phyloP scores from a whole-genome alignment of 2,888 invertebrate genomes.

The Brachyptera risi region DNA sequence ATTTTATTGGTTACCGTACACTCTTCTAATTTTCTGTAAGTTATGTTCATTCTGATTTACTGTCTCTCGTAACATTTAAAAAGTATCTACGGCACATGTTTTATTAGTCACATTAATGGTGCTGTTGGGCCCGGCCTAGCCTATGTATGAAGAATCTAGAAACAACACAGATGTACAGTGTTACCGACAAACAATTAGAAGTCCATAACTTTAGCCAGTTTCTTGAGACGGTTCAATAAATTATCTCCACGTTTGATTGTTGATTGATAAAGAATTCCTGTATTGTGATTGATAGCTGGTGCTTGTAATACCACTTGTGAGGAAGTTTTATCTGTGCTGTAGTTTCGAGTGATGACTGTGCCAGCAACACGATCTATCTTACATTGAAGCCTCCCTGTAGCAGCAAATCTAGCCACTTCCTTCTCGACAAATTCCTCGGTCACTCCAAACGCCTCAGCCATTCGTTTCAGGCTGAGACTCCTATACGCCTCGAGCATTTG shows the following conservation, averaged over 20 bases:
- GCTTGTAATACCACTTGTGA: conserved; percentile 38
- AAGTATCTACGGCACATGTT: no score
- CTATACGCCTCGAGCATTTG: conserved; percentile 95
- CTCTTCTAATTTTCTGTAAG: no score
- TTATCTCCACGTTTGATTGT: conserved; percentile 98
- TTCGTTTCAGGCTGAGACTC: conserved; percentile 91
- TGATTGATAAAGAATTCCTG: conserved; percentile 80
- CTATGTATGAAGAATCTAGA: no score
- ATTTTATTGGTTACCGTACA: no score
- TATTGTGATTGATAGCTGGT: conserved; percentile 47
- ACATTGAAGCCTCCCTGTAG: conserved; percentile 91
- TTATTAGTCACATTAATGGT: no score
- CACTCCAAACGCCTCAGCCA: conserved; percentile 95
- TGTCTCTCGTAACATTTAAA: no score
- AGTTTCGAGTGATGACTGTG: conserved; percentile 77
- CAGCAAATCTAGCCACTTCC: conserved; percentile 73
- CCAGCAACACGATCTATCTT: conserved; percentile 96
- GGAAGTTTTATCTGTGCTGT: background rate
- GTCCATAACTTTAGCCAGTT: conserved; percentile 97
- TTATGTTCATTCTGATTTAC: no score
- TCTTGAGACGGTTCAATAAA: conserved; percentile 95
- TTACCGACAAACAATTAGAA: no score
- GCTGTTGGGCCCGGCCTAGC: no score
- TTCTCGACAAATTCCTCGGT: conserved; percentile 89
- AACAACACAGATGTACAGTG: no score